Base-by-base conservation (phyloP, 2,113 vertebrate genomes). In the Paralichthys olivaceus region DNA sequence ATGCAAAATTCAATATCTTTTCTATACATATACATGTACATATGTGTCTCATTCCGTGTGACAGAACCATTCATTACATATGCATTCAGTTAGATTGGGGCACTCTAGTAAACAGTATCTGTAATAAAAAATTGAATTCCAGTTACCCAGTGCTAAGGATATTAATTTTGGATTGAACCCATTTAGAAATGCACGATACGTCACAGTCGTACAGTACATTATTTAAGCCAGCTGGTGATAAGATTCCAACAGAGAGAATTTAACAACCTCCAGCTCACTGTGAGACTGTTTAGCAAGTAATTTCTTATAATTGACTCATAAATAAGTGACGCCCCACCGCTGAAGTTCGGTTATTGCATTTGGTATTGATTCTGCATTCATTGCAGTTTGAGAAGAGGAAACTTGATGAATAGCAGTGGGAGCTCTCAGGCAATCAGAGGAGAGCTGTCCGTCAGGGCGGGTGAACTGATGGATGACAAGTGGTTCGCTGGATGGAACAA, bases 111-210 rank as follows among this genome's bases (percentile, higher is more conserved):
- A 19, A 49, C 6, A 49, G 45, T 49, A 20, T 49, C 17, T 19
- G 6, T 7, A 49, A 49, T 49, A 49, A 5, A 49, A 49, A 5
- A 49, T 20, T 49, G 0, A 1, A 20, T 19, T 40, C 37, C 37
- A 40, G 37, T 13, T 40, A 40, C 45, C 45, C 4, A 3, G 4
- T 67, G 59, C 19, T 32, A 70, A 63, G 6, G 40, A 49, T 54
- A 7, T 65, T 17, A 20, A 75, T 75, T 51, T 34, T 72, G 77
- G 51, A 73, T 70, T 69, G 54, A 58, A 61, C 19, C 14, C 23
- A 73, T 72, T 79, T 72, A 65, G 45, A 37, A 70, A 60, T 4
- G 20, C 5, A 64, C 14, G n/a, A 2, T 14, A 20, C 7, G 19
- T 65, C 55, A 75, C n/a, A 32, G 4, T 47, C 22, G 11, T 40